Conservation (phyloP, 2,797 vertebrate species). For the Pangasius larnaudii region DNA sequence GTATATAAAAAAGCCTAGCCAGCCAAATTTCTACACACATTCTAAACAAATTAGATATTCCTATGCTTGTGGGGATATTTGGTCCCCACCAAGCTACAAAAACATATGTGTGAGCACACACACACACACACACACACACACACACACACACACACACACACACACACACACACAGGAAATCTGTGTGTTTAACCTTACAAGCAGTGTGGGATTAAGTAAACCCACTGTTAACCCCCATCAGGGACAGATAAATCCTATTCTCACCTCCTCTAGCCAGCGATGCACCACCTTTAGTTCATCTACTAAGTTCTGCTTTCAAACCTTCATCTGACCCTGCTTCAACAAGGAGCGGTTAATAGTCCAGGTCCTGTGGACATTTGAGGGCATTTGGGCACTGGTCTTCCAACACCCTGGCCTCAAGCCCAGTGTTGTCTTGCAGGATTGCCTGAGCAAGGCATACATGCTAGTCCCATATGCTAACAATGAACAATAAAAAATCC, state of each 20-base stretch:
- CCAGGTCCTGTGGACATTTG: slow-evolving; percentile 32
- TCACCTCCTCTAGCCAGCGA: slow-evolving; percentile 58
- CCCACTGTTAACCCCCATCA: slow-evolving; percentile 60
- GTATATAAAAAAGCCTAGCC: background rate
- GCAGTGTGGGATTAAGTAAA: slow-evolving; percentile 65
- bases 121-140: slow-evolving; percentile 52
- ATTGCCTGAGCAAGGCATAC: slow-evolving; percentile 21
- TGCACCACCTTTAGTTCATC: slow-evolving; percentile 48
- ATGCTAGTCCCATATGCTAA: slow-evolving; percentile 27
- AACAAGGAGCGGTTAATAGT: slow-evolving; percentile 46
- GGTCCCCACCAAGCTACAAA: background rate
- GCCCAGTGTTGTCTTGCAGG: slow-evolving; percentile 33
- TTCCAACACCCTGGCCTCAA: slow-evolving; percentile 37
- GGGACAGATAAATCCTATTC: slow-evolving; percentile 67
- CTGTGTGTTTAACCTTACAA: slow-evolving; percentile 70
- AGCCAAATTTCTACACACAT: background rate
- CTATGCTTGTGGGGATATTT: background rate
- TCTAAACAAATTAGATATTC: background rate
- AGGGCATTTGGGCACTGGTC: slow-evolving; percentile 35
- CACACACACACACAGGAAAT: slow-evolving; percentile 63
- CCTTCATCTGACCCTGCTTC: slow-evolving; percentile 50
- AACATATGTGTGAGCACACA: background rate
- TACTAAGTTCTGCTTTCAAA: slow-evolving; percentile 35
- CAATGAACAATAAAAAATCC: slow-evolving; percentile 27
- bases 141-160: slow-evolving; percentile 46